Evolutionary conservation across 2,888 invertebrate genomes (phyloP).

Genomic region (Folsomia candida): DNA sequence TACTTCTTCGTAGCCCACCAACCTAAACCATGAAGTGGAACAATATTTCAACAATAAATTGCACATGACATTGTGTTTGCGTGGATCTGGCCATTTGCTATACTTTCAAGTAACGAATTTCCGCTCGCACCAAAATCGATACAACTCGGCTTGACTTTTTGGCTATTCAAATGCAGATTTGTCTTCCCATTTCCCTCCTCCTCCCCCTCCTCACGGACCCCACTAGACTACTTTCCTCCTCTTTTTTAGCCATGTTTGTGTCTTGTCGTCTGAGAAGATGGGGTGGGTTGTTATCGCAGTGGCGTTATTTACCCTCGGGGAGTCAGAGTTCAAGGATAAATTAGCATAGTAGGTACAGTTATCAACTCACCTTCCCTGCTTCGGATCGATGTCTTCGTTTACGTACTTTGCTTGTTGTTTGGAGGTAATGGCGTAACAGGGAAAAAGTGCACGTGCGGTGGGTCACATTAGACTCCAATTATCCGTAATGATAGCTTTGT

Average conservation of each 20-base stretch:
- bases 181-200: not conserved
- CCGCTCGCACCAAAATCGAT: slow-evolving; percentile 4
- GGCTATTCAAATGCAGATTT: slow-evolving; percentile 20
- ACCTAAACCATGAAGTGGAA: slow-evolving; percentile 35
- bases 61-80: slow-evolving; percentile 26
- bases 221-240: too few relatives aligned
- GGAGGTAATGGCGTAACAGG: too few relatives aligned
- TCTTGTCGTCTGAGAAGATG: not conserved
- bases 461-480: not conserved
- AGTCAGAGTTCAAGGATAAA: not conserved
- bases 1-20: too few relatives aligned
- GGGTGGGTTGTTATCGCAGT: not conserved
- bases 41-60: slow-evolving; percentile 40
- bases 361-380: not conserved
- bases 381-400: not conserved
- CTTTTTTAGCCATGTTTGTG: not conserved
- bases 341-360: not conserved
- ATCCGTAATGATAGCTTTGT: not conserved
- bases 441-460: too few relatives aligned
- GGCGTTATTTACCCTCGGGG: not conserved
- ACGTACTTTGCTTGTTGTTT: not conserved
- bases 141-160: not conserved
- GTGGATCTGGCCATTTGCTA: slow-evolving; percentile 4
- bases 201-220: not conserved
- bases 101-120: slow-evolving; percentile 1